Evolutionary conservation across 2,888 invertebrate species (phyloP).

Genomic region (Rhagophthalmus giganteus): DNA sequence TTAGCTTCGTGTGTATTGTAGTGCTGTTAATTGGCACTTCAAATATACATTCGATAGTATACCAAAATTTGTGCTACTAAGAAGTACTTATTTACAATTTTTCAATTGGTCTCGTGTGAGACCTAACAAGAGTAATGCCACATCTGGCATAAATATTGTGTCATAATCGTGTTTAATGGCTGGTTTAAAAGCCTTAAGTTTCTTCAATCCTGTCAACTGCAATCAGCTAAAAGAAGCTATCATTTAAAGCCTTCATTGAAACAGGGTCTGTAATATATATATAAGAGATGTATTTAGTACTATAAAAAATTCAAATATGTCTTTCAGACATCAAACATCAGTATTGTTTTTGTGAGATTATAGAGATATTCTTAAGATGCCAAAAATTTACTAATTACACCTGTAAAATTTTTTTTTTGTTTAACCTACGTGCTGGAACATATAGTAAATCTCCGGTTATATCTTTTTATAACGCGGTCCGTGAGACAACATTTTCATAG

Average conservation of each 20-base stretch:
- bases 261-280: constrained; percentile 56
- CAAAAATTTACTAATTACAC: constrained; percentile 8
- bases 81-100: constrained; percentile 45
- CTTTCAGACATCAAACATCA: constrained; percentile 45
- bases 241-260: constrained; percentile 56
- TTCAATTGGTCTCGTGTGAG: constrained; percentile 33
- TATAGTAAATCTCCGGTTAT: not conserved
- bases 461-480: not conserved
- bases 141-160: constrained; percentile 28
- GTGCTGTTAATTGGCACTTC: constrained; percentile 27
- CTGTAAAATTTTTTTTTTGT: constrained; percentile 1
- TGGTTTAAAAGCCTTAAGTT: constrained; percentile 26
- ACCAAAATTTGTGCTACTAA: constrained; percentile 34
- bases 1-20: constrained; percentile 47
- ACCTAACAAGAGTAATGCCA: constrained; percentile 30
- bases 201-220: constrained; percentile 35
- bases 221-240: constrained; percentile 53
- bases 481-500: constrained; percentile 3
- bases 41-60: constrained; percentile 28
- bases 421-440: not conserved
- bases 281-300: constrained; percentile 50
- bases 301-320: constrained; percentile 46
- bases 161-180: constrained; percentile 20
- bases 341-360: constrained; percentile 49
- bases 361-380: constrained; percentile 21